These are phyloP conservation scores for Cryptoprocta ferox DNA, from an alignment of 2,797 vertebrate species.

Conservation along the genomic window DNA sequence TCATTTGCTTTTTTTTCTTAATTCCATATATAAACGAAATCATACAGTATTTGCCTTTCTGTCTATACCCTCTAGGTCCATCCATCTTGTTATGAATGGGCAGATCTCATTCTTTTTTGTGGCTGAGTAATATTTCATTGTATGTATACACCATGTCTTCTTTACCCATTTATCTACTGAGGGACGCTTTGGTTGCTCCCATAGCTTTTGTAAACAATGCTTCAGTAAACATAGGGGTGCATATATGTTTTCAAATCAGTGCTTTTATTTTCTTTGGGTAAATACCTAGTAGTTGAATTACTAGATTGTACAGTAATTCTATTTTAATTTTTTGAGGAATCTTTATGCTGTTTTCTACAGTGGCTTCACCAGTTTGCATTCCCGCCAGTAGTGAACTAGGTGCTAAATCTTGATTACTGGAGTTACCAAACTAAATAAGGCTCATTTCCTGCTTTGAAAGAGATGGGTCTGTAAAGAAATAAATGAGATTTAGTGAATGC, in stretches of 20 bases:
- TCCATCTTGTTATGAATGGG: background rate
- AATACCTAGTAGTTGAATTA: background rate
- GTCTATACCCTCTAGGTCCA: background rate
- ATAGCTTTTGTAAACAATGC: background rate
- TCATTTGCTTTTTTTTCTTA: background rate
- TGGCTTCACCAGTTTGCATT: background rate
- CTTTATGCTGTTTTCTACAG: background rate
- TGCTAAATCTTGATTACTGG: background rate
- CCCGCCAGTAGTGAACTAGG: background rate
- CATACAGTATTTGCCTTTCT: background rate
- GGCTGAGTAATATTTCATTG: background rate
- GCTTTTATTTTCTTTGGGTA: background rate
- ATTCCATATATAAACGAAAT: background rate
- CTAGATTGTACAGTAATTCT: background rate
- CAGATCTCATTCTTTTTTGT: background rate
- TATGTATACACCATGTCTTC: background rate
- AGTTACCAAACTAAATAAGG: background rate
- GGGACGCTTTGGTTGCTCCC: background rate
- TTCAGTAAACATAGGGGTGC: background rate
- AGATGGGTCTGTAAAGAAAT: background rate
- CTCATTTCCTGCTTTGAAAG: background rate
- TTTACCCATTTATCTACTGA: background rate
- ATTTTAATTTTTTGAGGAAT: background rate
- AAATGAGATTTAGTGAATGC: background rate
- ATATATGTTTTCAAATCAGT: background rate